These are phyloP conservation scores for Cottoperca gobio DNA, from an alignment of 2,797 vertebrate genomes.

Conservation along the genomic window DNA sequence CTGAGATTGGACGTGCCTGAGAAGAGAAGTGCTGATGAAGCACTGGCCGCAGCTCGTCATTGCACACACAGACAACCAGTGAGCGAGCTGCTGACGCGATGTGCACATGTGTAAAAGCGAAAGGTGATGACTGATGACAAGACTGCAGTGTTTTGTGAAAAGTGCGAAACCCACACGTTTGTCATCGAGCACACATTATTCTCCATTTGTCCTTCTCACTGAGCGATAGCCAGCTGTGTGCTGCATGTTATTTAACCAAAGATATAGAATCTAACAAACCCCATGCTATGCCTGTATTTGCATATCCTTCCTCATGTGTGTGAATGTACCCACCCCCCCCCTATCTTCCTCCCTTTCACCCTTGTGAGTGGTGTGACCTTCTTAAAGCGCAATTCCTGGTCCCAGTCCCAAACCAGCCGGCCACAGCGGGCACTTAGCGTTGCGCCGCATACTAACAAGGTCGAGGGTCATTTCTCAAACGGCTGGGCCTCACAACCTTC, in stretches of 20 bases:
- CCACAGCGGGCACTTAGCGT: constrained; percentile 52
- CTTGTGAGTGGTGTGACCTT: constrained; percentile 74
- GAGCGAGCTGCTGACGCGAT: constrained; percentile 57
- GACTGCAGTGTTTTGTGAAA: constrained; percentile 36
- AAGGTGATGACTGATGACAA: constrained; percentile 39
- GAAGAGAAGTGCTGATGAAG: constrained; percentile 59
- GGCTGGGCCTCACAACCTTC: constrained; percentile 20
- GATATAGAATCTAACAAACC: constrained; percentile 22
- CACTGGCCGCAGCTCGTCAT: constrained; percentile 26
- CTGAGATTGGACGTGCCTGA: constrained; percentile 9
- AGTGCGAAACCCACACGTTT: neutral
- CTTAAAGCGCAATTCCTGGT: constrained; percentile 62
- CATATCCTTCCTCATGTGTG: constrained; percentile 56
- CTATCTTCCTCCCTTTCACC: constrained; percentile 40
- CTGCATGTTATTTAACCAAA: constrained; percentile 19
- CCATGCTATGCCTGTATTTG: constrained; percentile 33
- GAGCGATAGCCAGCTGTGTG: constrained; percentile 7
- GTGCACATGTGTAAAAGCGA: constrained; percentile 33
- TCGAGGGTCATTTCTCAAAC: constrained; percentile 51
- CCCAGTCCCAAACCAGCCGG: constrained; percentile 63
- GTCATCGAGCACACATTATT: constrained; percentile 5
- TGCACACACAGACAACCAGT: constrained; percentile 18
- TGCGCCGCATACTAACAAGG: constrained; percentile 66
- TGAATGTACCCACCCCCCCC: constrained; percentile 29
- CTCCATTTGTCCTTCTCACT: constrained; percentile 2